Evolutionary conservation across 2,113 vertebrate species (phyloP).

Genomic region (Chaetorhynchus papuensis): DNA sequence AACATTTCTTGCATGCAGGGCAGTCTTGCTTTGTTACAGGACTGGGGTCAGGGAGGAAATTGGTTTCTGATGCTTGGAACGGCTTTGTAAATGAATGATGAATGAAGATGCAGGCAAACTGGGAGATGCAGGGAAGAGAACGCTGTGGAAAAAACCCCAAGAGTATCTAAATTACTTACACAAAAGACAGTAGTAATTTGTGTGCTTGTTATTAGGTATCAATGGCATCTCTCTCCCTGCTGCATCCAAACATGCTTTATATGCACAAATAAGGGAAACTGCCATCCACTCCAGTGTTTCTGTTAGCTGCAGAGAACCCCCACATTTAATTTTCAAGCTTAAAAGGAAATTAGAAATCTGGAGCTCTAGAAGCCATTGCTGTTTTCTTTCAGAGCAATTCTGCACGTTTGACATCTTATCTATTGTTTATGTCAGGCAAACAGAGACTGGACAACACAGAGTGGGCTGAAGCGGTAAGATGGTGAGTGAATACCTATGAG

Average conservation of each 20-base stretch:
- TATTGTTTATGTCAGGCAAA: constrained; percentile 51
- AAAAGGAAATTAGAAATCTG: constrained; percentile 6
- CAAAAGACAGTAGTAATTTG: constrained; percentile 27
- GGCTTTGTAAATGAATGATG: constrained; percentile 52
- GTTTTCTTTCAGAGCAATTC: constrained; percentile 11
- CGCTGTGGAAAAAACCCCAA: background rate
- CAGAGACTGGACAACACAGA: background rate
- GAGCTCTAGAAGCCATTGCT: background rate
- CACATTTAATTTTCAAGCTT: constrained; percentile 14
- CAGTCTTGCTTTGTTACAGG: constrained; percentile 14
- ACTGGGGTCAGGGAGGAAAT: constrained; percentile 26
- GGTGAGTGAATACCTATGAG: constrained; percentile 34
- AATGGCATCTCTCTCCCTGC: background rate
- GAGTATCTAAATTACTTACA: constrained; percentile 22
- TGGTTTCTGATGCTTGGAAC: constrained; percentile 47
- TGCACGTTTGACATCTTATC: constrained; percentile 27
- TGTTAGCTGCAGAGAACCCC: background rate
- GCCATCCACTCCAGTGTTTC: background rate
- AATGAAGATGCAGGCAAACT: constrained; percentile 7
- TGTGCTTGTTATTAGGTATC: background rate
- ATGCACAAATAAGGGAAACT: background rate
- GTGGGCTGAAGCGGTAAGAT: constrained; percentile 12
- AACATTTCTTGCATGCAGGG: background rate
- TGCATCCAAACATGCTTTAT: background rate
- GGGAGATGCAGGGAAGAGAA: background rate